Base-by-base conservation (phyloP, 2,888 invertebrate species). In the Thumatha senex region DNA sequence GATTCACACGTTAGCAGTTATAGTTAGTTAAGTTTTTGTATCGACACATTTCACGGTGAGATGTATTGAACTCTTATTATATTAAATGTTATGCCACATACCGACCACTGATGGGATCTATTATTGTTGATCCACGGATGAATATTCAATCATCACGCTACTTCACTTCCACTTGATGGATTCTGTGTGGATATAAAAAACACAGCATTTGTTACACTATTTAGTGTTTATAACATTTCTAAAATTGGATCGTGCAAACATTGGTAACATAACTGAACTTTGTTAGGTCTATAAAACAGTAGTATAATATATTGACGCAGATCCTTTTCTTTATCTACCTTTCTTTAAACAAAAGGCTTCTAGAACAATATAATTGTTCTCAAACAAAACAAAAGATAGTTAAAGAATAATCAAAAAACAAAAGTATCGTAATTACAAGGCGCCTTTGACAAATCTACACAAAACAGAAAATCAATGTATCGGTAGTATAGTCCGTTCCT, bases 1-100 rank as follows among this genome's bases (percentile, higher is more conserved):
- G 89, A 89, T 91, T 91, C 91, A 91, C 91, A 91, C 90, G 91
- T 91, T 87, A 84, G 85, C 86, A 78, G 86, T 88, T 90, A 90
- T 91, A 89, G 86, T 87, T 86, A 87, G 89, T 88, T 87, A 86
- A 89, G 89, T 91, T 91, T 90, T 91, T 91, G 78, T 89, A 83
- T 81, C 86, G 83, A 81, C 80, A 88, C 89, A 89, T 91, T 90
- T 91, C 91, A 91, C 91, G 90, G 90, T 88, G 77, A 84, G 86
- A 85, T 80, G 87, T 88, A 89, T 91, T 86, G 82, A 87, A 86
- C 76, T 86, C 87, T 87, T 89, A 89, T 89, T 90, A 87, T 90
- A 89, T 89, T 86, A 89, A 89, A 88, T 88, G 88, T 85, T 83
- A 86, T 87, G 84, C 87, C 85, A 89, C 89, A 88, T 88, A 86